phyloP scores from a whole-genome alignment of 2,797 vertebrate genomes.

The Muscicapa striata region DNA sequence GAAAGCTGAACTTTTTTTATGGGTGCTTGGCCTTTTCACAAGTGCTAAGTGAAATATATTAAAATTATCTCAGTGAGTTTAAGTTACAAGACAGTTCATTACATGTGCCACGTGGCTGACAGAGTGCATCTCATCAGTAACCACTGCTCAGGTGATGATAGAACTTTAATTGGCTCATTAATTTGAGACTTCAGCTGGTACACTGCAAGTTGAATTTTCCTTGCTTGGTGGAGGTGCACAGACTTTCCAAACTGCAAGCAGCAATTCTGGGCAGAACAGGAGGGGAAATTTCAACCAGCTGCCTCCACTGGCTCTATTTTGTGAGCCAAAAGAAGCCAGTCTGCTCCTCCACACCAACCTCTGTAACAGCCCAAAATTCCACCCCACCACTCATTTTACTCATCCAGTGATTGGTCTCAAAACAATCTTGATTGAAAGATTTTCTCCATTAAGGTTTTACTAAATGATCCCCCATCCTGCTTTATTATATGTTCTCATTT shows the following conservation, averaged over 20 bases:
- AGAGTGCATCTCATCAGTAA: background rate
- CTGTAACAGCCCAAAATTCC: background rate
- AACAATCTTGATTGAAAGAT: background rate
- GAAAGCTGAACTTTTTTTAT: background rate
- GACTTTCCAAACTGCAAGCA: background rate
- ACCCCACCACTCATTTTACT: rapidly evolving
- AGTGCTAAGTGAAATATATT: background rate
- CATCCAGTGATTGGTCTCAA: background rate
- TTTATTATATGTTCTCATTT: background rate
- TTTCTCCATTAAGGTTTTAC: background rate
- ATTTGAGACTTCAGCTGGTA: background rate
- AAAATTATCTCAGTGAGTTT: background rate
- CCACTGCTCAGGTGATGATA: background rate
- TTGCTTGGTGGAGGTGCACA: background rate
- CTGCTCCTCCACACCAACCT: background rate
- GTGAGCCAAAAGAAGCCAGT: background rate
- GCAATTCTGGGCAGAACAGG: background rate
- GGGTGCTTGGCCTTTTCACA: background rate
- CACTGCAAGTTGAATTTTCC: background rate
- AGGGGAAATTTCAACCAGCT: background rate
- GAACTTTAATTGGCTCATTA: background rate
- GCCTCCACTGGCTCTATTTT: background rate
- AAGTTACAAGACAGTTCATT: background rate
- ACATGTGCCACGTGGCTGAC: background rate
- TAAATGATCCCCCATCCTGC: rapidly evolving